Evolutionary conservation across 2,888 invertebrate genomes (phyloP).

Genomic region (Oscheius sp.): DNA sequence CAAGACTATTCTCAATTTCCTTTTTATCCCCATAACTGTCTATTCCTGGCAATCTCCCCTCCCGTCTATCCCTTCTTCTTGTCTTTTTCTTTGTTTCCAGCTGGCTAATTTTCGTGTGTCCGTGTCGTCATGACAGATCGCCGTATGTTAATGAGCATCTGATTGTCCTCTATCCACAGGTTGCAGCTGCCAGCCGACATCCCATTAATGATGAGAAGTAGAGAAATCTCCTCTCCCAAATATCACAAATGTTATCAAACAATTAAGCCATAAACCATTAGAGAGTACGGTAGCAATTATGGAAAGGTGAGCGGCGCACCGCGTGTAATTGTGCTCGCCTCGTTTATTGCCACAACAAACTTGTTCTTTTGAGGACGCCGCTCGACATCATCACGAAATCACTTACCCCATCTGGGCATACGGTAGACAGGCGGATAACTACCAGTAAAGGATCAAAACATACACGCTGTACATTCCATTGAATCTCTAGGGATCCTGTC

Average conservation of each 20-base stretch:
- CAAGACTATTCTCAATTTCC: too few species aligned
- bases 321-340: conserved; percentile 33
- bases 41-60: too few species aligned
- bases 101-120: conserved; percentile 32
- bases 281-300: conserved; percentile 36
- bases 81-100: conserved; percentile 27
- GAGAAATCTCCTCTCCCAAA: neutral
- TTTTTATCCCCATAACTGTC: neutral
- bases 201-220: conserved; percentile 14
- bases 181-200: conserved; percentile 26
- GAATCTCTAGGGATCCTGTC: too few species aligned
- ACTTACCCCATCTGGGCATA: neutral
- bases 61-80: too few species aligned
- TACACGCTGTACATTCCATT: too few species aligned
- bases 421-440: neutral
- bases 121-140: conserved; percentile 25
- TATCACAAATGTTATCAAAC: neutral
- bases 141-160: conserved; percentile 33
- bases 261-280: conserved; percentile 23
- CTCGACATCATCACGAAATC: conserved; percentile 14
- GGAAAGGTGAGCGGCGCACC: conserved; percentile 30
- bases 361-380: conserved; percentile 36
- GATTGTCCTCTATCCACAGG: conserved; percentile 32
- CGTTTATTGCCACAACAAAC: conserved; percentile 37
- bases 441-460: too few species aligned